Conservation (phyloP, 1,140 invertebrate genomes). For the Venturia canescens region DNA sequence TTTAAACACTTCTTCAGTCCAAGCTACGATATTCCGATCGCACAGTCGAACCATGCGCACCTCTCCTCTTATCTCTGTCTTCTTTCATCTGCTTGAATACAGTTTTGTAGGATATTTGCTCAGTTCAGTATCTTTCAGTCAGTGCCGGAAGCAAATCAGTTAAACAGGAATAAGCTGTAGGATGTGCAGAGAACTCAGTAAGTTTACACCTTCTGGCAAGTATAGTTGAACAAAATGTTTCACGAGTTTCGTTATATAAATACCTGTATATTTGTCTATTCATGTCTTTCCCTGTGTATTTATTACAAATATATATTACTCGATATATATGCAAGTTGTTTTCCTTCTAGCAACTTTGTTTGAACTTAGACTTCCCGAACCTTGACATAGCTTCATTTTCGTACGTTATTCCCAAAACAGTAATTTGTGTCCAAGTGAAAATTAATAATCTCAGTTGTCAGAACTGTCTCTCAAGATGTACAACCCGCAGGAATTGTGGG, state of each 20-base stretch:
- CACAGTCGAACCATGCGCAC: background rate
- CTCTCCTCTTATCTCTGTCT: background rate
- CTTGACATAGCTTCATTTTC: background rate
- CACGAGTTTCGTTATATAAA: background rate
- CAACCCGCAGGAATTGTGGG: background rate
- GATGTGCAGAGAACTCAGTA: slow-evolving; percentile 26
- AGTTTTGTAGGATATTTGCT: slow-evolving; percentile 23
- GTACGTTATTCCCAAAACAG: background rate
- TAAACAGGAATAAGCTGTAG: slow-evolving; percentile 14
- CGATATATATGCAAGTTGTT: background rate
- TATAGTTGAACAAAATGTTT: slow-evolving; percentile 37
- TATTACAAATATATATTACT: background rate
- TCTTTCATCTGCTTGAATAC: slow-evolving; percentile 18
- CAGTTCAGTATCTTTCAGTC: slow-evolving; percentile 33
- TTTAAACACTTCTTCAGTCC: slow-evolving; percentile 39
- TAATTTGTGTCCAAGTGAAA: slow-evolving; percentile 34
- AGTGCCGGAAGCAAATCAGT: slow-evolving; percentile 40
- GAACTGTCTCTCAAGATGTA: background rate
- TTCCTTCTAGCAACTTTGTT: background rate
- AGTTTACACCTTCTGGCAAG: slow-evolving; percentile 20
- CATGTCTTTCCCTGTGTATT: background rate
- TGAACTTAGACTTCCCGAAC: background rate
- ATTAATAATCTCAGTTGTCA: background rate
- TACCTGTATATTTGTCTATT: background rate
- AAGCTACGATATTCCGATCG: background rate